Conservation (phyloP, 2,113 vertebrate species). For the sheep (Ovis aries) region ARS-UI_Ramb_v3.0 NC_056055.1:76498001-76498500, state of each 20-base stretch:
- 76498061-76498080: background rate
- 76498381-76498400: background rate
- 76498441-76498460: slow-evolving; percentile 45
- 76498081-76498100: too few species aligned
- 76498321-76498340: background rate
- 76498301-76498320: background rate
- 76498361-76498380: background rate
- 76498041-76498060: background rate
- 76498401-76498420: slow-evolving; percentile 19
- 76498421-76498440: slow-evolving; percentile 51
- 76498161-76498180: background rate
- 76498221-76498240: background rate
- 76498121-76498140: background rate
- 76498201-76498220: background rate
- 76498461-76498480: background rate
- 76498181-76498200: background rate
- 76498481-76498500: slow-evolving; percentile 36
- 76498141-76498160: background rate
- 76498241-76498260: background rate
- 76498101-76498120: background rate
- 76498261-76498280: background rate
- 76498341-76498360: slow-evolving; percentile 2
- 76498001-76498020: background rate
- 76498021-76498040: background rate
- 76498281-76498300: background rate